Conservation (phyloP, 1,140 invertebrate species). For the Procambarus virginalis region DNA sequence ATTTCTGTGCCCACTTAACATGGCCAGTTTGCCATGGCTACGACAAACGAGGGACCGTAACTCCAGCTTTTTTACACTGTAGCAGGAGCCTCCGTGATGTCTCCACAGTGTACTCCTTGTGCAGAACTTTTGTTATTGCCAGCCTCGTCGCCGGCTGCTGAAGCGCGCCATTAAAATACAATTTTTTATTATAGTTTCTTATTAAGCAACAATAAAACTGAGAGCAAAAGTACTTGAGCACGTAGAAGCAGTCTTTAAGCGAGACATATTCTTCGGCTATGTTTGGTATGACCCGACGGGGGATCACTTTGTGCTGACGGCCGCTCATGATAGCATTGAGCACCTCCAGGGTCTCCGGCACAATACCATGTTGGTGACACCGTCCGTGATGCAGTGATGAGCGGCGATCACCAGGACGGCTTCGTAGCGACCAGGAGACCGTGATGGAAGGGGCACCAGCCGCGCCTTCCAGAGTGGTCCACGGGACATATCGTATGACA, state of each 20-base stretch:
- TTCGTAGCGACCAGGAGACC: not conserved
- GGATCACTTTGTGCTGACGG: not conserved
- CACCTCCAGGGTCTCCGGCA: conserved; percentile 13
- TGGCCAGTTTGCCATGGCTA: conserved; percentile 28
- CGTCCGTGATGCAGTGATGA: conserved; percentile 52
- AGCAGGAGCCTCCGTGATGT: not conserved
- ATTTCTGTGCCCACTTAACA: not conserved
- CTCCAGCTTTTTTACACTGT: not conserved
- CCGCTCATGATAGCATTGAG: conserved; percentile 32
- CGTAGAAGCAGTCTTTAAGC: not conserved
- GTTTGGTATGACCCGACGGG: conserved; percentile 3
- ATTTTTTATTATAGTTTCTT: not conserved
- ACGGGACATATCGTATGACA: conserved; percentile 23
- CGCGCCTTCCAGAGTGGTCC: conserved; percentile 44
- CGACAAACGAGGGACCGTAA: conserved; percentile 30
- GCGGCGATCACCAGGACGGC: conserved; percentile 33
- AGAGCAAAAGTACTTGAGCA: not conserved
- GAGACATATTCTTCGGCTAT: not conserved
- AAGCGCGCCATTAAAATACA: conserved; percentile 27
- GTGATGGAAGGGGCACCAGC: not conserved
- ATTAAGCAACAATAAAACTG: not conserved
- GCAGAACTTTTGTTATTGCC: conserved; percentile 8
- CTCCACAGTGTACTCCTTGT: not conserved
- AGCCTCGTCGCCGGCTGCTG: not conserved
- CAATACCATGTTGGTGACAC: conserved; percentile 29